These are phyloP conservation scores for Lethenteron reissneri DNA, from an alignment of 2,113 vertebrate genomes.

Conservation along the genomic window DNA sequence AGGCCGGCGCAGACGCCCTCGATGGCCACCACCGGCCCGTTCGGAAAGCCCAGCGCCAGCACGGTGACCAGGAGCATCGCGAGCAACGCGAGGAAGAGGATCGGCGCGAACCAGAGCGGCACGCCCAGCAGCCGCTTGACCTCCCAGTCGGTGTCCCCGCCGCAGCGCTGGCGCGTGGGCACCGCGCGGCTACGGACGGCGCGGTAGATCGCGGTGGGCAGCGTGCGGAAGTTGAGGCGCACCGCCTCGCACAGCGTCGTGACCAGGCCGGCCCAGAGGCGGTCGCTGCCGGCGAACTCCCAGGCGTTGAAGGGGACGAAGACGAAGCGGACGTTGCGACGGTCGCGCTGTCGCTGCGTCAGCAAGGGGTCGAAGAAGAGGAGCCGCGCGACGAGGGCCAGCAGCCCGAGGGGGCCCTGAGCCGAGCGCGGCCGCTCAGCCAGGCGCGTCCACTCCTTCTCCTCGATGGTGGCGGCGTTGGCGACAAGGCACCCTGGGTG, in stretches of 20 bases:
- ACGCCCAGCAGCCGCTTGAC: constrained; percentile 30
- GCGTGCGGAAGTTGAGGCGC: constrained; percentile 37
- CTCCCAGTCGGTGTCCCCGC: constrained; percentile 24
- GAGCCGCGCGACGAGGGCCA: constrained; percentile 22
- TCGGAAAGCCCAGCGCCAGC: constrained; percentile 14
- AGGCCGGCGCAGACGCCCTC: constrained; percentile 24
- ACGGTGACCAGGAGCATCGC: constrained; percentile 18
- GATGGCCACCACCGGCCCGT: not conserved
- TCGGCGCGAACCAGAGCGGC: constrained; percentile 22
- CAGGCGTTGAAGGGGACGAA: constrained; percentile 72
- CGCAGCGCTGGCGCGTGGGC: too few species aligned
- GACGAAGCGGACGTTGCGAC: constrained; percentile 36
- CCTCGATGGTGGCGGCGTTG: constrained; percentile 20
- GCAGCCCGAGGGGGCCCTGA: constrained; percentile 15
- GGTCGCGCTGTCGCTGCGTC: constrained; percentile 30
- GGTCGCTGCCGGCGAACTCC: constrained; percentile 71
- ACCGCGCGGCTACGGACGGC: constrained; percentile 16
- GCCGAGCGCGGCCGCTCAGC: constrained; percentile 12
- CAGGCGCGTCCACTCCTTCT: constrained; percentile 8
- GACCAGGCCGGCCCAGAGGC: constrained; percentile 66
- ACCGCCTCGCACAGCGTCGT: constrained; percentile 42
- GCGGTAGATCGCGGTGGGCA: constrained; percentile 44
- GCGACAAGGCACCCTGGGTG: constrained; percentile 20
- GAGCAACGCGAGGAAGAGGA: constrained; percentile 15
- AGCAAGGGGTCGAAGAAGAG: constrained; percentile 43